These are phyloP conservation scores for Fragum sueziense DNA, from an alignment of 2,888 invertebrate genomes.

Conservation along the genomic window DNA sequence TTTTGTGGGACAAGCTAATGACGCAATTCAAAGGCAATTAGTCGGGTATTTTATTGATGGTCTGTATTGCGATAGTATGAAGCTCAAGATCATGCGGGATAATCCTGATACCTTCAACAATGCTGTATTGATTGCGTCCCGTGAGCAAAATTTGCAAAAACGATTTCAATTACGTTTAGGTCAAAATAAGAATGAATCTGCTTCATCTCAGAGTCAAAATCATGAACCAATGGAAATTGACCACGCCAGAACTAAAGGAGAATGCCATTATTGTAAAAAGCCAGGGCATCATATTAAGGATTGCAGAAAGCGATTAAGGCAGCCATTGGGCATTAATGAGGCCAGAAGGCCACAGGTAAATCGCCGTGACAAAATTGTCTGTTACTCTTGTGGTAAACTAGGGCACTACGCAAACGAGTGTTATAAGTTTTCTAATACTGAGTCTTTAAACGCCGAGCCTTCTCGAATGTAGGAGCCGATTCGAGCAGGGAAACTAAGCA, in stretches of 20 bases:
- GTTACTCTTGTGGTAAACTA: slow-evolving; percentile 11
- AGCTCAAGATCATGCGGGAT: slow-evolving; percentile 38
- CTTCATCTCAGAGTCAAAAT: not conserved
- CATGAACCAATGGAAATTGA: slow-evolving; percentile 36
- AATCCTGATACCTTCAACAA: slow-evolving; percentile 20
- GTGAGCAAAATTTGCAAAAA: slow-evolving; percentile 42
- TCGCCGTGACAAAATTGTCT: not conserved
- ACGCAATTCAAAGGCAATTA: slow-evolving; percentile 19
- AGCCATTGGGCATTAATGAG: not conserved
- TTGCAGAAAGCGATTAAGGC: not conserved
- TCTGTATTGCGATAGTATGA: slow-evolving; percentile 23
- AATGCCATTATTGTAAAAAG: slow-evolving; percentile 12
- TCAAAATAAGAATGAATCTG: not conserved
- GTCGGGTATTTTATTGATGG: slow-evolving; percentile 43
- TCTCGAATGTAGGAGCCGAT: slow-evolving; percentile 16
- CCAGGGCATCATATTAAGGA: not conserved
- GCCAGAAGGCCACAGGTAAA: no score
- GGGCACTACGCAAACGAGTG: slow-evolving; percentile 27
- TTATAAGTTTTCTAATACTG: not conserved
- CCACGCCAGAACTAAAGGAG: not conserved
- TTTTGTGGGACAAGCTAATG: slow-evolving; percentile 31
- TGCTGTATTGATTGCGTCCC: slow-evolving; percentile 17
- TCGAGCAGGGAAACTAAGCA: not conserved
- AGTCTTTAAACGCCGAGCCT: not conserved
- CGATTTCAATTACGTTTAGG: slow-evolving; percentile 37